Evolutionary conservation across 2,888 invertebrate species (phyloP), one percentile per base, ranked within the genome.

Genomic region (Julus scandinavius): DNA sequence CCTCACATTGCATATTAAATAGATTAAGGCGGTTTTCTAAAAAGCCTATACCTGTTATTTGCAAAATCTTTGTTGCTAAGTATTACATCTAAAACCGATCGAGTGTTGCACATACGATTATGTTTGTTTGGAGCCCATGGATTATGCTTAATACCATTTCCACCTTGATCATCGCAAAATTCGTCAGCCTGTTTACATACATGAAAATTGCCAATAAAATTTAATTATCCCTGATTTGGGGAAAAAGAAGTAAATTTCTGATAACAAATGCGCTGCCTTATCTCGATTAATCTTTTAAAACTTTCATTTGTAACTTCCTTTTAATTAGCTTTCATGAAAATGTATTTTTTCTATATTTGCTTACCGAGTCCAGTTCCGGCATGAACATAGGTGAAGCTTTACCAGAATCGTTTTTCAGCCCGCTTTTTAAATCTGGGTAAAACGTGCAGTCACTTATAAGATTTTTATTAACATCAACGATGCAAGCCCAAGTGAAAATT

Each of bases 391-490:
- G 20, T 0, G 85, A 85, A 45, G 85, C 85, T 50, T n/a, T 85
- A 7, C 20, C 85, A 45, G 85, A 20, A 29, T 20, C 50, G 45
- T 85, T 29, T 2, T n/a, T 85, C 9, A 45, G 7, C 13, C 49
- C 49, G 45, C 45, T 50, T 49, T 85, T 4, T 45, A 20, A 85
- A 45, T 85, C 49, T 85, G 85, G 85, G 45, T 49, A 85, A 85
- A 85, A 85, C 9, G 85, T 85, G n/a, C 85, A 85, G 49, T 85
- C 85, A 45, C 29, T 29, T 20, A 85, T 29, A 15, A 85, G 85
- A n/a, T 85, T 85, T 7, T 50, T 29, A 20, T 85, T 85, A 0
- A 45, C 11, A 29, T 85, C 85, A n/a, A 50, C 29, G 5, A 20
- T 29, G 85, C 85, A 85, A 85, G n/a, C n/a, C n/a, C n/a, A n/a